phyloP scores from a whole-genome alignment of 2,797 vertebrate species.

The Mormyrus hasselquistii region DNA sequence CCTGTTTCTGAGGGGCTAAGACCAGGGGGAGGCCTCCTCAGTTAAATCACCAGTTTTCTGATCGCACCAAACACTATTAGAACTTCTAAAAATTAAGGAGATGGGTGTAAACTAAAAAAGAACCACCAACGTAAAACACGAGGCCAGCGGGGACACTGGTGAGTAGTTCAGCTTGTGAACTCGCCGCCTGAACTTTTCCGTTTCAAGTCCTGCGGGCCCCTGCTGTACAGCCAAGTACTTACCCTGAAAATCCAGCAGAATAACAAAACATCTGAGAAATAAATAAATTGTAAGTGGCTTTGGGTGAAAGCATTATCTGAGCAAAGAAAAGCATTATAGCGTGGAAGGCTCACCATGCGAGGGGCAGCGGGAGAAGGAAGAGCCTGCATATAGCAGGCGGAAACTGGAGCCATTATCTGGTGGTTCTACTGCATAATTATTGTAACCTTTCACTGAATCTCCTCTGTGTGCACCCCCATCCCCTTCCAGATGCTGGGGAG shows the following conservation, averaged over 20 bases:
- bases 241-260: not conserved
- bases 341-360: not conserved
- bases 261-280: not conserved
- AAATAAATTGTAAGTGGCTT: not conserved
- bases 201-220: not conserved
- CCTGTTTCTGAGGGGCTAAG: not conserved
- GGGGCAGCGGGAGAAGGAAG: not conserved
- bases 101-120: not conserved
- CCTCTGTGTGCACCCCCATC: not conserved
- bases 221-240: not conserved
- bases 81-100: not conserved
- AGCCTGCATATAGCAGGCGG: not conserved
- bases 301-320: not conserved
- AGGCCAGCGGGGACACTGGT: not conserved
- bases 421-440: not conserved
- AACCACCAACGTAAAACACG: not conserved
- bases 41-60: not conserved
- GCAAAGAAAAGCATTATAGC: not conserved
- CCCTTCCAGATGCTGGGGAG: not conserved
- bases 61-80: not conserved
- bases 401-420: not conserved
- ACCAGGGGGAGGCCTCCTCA: not conserved
- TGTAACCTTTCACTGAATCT: not conserved
- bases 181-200: not conserved
- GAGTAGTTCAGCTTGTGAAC: not conserved